Percentiles rank a stretch among this genome's conserved stretches.
phyloP scores from a whole-genome alignment of 30 jellyfish, hydroid and myxozoan species.

The Cassiopea xamachana region DNA sequence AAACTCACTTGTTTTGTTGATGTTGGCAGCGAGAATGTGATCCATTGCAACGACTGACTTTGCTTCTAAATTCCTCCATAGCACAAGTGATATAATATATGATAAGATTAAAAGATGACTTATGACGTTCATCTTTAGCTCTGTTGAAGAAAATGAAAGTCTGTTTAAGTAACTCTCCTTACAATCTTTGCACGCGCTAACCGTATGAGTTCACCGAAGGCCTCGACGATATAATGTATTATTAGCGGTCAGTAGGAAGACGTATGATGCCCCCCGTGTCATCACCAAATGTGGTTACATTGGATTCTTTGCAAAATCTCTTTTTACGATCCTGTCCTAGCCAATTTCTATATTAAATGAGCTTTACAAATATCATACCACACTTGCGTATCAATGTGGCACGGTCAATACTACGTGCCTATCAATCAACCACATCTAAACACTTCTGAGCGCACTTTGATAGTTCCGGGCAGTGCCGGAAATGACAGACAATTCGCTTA shows the following conservation, averaged over 20 bases:
- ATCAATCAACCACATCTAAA: not conserved
- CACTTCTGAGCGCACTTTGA: not conserved
- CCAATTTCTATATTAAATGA: not conserved
- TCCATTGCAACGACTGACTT: conserved; percentile 58
- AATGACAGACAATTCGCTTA: conserved; percentile 21
- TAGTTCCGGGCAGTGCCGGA: conserved; percentile 74
- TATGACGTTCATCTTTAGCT: conserved; percentile 16
- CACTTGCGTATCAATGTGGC: not conserved
- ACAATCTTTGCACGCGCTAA: not conserved
- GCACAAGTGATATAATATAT: not conserved
- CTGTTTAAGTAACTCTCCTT: not conserved
- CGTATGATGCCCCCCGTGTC: conserved; percentile 60
- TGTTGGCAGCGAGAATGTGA: conserved; percentile 46
- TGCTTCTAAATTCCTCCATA: conserved; percentile 31
- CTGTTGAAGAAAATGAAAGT: not conserved
- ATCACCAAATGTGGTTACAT: conserved; percentile 49
- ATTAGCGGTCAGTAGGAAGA: conserved; percentile 14
- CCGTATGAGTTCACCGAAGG: conserved; percentile 1
- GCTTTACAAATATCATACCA: not conserved
- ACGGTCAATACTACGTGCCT: not conserved
- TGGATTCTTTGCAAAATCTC: not conserved
- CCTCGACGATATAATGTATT: conserved; percentile 25
- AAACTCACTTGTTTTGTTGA: conserved; percentile 40
- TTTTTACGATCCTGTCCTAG: not conserved
- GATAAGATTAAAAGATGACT: not conserved